Evolutionary conservation across 2,888 invertebrate genomes (phyloP).

Genomic region (Troglohyphantes excavatus): DNA sequence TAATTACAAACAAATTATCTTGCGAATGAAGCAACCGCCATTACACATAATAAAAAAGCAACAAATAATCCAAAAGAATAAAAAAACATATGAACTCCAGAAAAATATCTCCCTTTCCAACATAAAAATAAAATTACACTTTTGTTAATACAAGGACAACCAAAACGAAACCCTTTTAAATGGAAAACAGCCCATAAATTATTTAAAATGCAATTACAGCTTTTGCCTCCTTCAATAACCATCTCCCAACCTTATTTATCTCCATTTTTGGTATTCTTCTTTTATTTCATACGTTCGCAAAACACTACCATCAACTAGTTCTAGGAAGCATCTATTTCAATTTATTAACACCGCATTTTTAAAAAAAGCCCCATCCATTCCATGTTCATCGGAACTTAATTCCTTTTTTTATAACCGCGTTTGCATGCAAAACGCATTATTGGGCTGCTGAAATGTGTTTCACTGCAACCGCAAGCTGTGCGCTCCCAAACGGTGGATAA

Average conservation of each 20-base stretch:
- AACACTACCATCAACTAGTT: not conserved
- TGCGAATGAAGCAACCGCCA: too few species aligned
- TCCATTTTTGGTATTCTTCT: not conserved
- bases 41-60: too few species aligned
- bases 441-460: not conserved
- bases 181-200: too few species aligned
- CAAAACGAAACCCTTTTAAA: too few species aligned
- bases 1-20: too few species aligned
- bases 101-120: too few species aligned
- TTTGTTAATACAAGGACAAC: too few species aligned
- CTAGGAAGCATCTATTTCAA: not conserved
- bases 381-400: not conserved
- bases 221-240: too few species aligned
- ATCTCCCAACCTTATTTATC: not conserved
- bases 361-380: not conserved
- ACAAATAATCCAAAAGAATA: too few species aligned
- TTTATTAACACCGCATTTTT: slow-evolving; percentile 5
- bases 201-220: too few species aligned
- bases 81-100: too few species aligned
- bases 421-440: not conserved
- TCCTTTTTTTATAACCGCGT: not conserved
- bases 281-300: not conserved
- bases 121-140: too few species aligned
- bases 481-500: not conserved
- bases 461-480: not conserved